A percentile compares a stretch with the other conserved stretches of the same genome.
Evolutionary conservation across 2,113 vertebrate genomes (phyloP).

Genomic region (Meriones unguiculatus): DNA sequence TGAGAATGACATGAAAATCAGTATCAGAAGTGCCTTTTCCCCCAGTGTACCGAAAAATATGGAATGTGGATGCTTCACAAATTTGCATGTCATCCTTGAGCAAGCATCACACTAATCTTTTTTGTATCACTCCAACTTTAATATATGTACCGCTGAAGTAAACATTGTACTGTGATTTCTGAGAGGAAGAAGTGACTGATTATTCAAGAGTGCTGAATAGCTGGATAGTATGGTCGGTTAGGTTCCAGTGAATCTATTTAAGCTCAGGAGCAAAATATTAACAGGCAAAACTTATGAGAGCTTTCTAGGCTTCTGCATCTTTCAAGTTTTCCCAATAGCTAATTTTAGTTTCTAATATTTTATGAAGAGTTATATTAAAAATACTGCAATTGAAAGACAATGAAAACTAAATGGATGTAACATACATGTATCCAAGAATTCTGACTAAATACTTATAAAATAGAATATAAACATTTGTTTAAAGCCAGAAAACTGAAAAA

Average conservation of each 20-base stretch:
- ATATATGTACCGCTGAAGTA: not conserved
- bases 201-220: constrained; percentile 57
- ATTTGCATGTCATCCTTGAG: not conserved
- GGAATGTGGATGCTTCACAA: not conserved
- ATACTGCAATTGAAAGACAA: constrained; percentile 5
- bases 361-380: constrained; percentile 31
- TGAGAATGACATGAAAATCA: constrained; percentile 26
- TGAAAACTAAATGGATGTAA: not conserved
- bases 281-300: not conserved
- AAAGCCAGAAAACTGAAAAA: constrained; percentile 15
- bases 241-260: constrained; percentile 57
- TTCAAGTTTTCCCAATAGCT: not conserved
- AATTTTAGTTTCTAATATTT: constrained; percentile 45
- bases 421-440: constrained; percentile 26
- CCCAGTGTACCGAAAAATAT: not conserved
- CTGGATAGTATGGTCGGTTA: constrained; percentile 44
- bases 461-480: not conserved
- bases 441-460: constrained; percentile 6
- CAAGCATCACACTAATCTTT: not conserved
- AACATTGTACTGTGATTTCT: not conserved
- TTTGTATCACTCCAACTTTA: not conserved
- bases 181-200: constrained; percentile 55
- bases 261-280: constrained; percentile 13
- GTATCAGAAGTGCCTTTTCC: constrained; percentile 31
- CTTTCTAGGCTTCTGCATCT: constrained; percentile 6